phyloP scores from a whole-genome alignment of 64 coral and sea anemone genomes.

The Pachyseris speciosa region DNA sequence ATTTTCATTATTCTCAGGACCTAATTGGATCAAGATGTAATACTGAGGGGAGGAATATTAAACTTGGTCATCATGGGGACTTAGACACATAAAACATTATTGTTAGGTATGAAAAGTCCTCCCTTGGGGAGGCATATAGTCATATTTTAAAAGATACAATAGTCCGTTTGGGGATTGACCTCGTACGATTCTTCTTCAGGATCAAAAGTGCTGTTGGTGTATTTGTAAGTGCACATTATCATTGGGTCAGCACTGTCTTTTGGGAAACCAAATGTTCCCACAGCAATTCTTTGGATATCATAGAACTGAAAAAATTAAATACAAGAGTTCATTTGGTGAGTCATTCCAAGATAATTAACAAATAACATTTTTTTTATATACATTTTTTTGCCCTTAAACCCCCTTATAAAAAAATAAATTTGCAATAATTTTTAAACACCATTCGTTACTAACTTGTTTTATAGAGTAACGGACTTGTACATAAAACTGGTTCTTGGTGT shows the following conservation, averaged over 20 bases:
- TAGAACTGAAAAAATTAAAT: slow-evolving; percentile 61
- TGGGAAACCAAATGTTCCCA: slow-evolving; percentile 73
- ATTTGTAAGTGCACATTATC: slow-evolving; percentile 50
- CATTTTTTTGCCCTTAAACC: background rate
- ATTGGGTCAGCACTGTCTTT: slow-evolving; percentile 11
- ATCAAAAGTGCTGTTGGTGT: slow-evolving; percentile 71
- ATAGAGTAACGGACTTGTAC: slow-evolving; percentile 74
- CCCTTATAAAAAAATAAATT: background rate
- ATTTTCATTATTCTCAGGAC: no score
- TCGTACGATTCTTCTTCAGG: slow-evolving; percentile 79
- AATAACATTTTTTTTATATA: background rate
- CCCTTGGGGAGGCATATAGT: no score
- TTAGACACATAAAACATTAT: no score
- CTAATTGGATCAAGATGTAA: no score
- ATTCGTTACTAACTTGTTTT: slow-evolving; percentile 57
- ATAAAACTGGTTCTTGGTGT: slow-evolving; percentile 81
- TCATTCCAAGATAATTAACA: no score
- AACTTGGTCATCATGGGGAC: no score
- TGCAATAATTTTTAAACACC: background rate
- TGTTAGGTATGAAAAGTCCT: no score
- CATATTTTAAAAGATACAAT: slow-evolving; percentile 78
- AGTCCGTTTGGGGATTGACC: slow-evolving; percentile 60
- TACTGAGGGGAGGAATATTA: no score
- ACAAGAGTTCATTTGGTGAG: background rate
- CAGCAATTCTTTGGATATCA: slow-evolving; percentile 58